A percentile compares a stretch with the other conserved stretches of the same genome.
These are phyloP conservation scores for Synanthedon formicaeformis DNA, from an alignment of 2,888 invertebrate species.

Conservation along the genomic window DNA sequence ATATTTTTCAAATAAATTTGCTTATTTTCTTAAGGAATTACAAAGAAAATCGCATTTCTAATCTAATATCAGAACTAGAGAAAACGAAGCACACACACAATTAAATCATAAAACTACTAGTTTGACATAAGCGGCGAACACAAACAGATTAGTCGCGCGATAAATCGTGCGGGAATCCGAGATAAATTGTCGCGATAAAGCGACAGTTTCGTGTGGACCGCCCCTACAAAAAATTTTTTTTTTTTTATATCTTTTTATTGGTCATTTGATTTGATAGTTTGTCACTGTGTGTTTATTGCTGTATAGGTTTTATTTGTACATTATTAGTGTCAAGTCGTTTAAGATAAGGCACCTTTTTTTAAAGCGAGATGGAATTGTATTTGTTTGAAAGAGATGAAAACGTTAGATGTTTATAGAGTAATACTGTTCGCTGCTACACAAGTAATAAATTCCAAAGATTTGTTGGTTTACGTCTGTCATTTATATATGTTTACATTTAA, in stretches of 20 bases:
- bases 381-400: background rate
- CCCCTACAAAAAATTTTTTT: slow-evolving; percentile 7
- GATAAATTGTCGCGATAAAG: slow-evolving; percentile 50
- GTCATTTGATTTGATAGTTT: slow-evolving; percentile 5
- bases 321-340: background rate
- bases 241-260: slow-evolving; percentile 15
- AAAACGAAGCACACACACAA: slow-evolving; percentile 15
- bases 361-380: background rate
- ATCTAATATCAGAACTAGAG: background rate
- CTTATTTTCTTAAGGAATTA: no score
- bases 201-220: slow-evolving; percentile 16
- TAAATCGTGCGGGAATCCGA: slow-evolving; percentile 24
- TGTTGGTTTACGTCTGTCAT: background rate
- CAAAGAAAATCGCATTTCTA: no score
- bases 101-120: slow-evolving; percentile 38
- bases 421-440: background rate
- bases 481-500: slow-evolving; percentile 1
- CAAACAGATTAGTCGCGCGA: slow-evolving; percentile 40
- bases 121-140: slow-evolving; percentile 14
- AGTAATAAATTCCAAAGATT: background rate
- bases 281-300: background rate
- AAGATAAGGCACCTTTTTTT: background rate
- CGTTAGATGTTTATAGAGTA: background rate
- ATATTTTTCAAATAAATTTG: no score
- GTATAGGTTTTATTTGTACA: slow-evolving; percentile 2